Conservation (phyloP, 2,888 invertebrate species). For the Diabrotica balteata region DNA sequence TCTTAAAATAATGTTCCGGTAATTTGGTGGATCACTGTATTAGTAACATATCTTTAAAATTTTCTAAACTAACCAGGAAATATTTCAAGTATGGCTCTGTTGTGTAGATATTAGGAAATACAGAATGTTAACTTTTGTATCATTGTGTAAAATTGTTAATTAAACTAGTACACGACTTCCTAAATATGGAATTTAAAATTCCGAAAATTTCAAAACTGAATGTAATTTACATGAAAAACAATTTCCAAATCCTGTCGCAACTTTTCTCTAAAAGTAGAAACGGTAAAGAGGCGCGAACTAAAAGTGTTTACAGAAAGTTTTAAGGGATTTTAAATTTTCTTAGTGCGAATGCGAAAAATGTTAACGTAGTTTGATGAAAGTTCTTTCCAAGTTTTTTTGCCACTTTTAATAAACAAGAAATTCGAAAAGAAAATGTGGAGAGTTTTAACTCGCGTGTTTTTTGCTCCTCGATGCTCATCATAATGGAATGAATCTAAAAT, state of each 20-base stretch:
- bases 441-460: slow-evolving; percentile 11
- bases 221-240: slow-evolving; percentile 34
- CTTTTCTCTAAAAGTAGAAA: slow-evolving; percentile 3
- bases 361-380: slow-evolving; percentile 36
- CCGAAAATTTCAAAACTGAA: not conserved
- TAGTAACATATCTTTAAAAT: too few species aligned
- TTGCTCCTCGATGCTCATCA: slow-evolving; percentile 5
- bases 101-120: too few species aligned
- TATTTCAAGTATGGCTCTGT: too few species aligned
- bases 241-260: slow-evolving; percentile 23
- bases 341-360: slow-evolving; percentile 34
- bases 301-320: slow-evolving; percentile 39
- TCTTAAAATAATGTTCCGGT: too few species aligned
- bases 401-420: slow-evolving; percentile 35
- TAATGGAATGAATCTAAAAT: slow-evolving; percentile 27
- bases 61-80: too few species aligned
- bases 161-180: too few species aligned
- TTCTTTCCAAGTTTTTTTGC: slow-evolving; percentile 26
- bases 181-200: too few species aligned
- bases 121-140: too few species aligned
- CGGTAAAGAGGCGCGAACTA: slow-evolving; percentile 24
- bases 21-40: too few species aligned
- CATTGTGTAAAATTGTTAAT: too few species aligned
- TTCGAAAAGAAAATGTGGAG: slow-evolving; percentile 27
- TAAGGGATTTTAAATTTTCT: slow-evolving; percentile 37